Percentiles rank a stretch among this genome's conserved stretches.
Evolutionary conservation across 1,140 invertebrate genomes (phyloP).

Genomic region (Drosophila biarmipes): DNA sequence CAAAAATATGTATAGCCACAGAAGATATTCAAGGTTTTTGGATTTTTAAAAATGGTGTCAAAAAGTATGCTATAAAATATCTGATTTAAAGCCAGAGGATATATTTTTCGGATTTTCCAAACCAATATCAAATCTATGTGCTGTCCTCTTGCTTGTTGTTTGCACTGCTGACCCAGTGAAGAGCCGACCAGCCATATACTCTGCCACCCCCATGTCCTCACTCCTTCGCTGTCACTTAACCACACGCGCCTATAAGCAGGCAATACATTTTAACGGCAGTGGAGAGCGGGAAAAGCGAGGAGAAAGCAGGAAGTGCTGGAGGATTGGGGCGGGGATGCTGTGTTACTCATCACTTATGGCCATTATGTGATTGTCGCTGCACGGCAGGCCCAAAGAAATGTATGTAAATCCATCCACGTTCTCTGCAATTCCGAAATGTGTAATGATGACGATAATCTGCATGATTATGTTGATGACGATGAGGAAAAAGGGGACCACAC

Average conservation of each 20-base stretch:
- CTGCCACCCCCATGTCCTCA: neutral
- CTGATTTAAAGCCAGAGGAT: neutral
- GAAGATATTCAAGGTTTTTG: no score
- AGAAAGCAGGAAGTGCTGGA: neutral
- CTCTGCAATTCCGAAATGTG: conserved; percentile 32
- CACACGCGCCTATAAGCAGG: conserved; percentile 50
- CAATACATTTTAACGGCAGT: conserved; percentile 48
- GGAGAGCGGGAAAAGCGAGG: conserved; percentile 18
- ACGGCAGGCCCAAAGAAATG: conserved; percentile 13
- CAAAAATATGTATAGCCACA: neutral
- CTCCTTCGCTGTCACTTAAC: conserved; percentile 41
- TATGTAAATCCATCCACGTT: conserved; percentile 31
- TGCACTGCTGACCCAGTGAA: neutral
- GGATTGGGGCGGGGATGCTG: neutral
- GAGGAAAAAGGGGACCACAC: conserved; percentile 2
- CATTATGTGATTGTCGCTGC: conserved; percentile 48
- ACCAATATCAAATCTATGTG: neutral
- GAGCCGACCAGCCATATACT: neutral
- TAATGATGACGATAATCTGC: conserved; percentile 36
- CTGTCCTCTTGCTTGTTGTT: conserved; percentile 8
- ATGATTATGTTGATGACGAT: conserved; percentile 6
- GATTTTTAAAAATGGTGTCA: no score
- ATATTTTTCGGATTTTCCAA: neutral
- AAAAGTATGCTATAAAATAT: no score
- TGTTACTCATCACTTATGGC: conserved; percentile 34